Evolutionary conservation across 2,797 vertebrate species (phyloP).

Genomic region (Chaetophractus vellerosus): DNA sequence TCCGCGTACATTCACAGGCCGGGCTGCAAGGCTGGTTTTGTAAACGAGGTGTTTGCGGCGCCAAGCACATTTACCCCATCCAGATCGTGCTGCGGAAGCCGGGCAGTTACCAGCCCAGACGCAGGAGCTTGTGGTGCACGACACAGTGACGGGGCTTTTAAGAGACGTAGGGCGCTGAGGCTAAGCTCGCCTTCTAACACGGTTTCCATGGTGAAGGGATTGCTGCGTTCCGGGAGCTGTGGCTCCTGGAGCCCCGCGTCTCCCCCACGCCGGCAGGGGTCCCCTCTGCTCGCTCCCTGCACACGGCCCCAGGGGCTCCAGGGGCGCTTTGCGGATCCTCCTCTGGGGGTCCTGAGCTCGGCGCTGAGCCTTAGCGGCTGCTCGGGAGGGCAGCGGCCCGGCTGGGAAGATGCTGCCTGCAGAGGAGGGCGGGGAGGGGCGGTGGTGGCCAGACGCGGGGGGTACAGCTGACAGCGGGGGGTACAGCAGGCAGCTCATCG

Average conservation of each 20-base stretch:
- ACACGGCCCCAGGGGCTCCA: fast-evolving
- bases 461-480: no score
- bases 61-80: constrained; percentile 57
- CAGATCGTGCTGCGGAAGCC: constrained; percentile 44
- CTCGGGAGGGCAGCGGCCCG: not conserved
- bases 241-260: not conserved
- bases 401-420: not conserved
- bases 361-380: not conserved
- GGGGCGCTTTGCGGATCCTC: not conserved
- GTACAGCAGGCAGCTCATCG: not conserved
- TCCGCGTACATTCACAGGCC: constrained; percentile 27
- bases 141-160: constrained; percentile 39
- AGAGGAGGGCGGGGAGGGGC: not conserved
- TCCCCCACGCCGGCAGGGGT: not conserved
- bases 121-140: not conserved
- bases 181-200: not conserved
- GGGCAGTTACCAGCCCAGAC: constrained; percentile 3
- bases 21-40: constrained; percentile 46
- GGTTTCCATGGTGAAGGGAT: not conserved
- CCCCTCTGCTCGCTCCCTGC: not conserved
- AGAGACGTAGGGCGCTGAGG: not conserved
- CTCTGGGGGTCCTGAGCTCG: not conserved
- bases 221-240: not conserved
- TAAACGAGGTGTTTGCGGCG: constrained; percentile 55
- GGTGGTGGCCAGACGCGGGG: not conserved